Evolutionary conservation across 2,888 invertebrate species (phyloP).

Genomic region (Nephrotoma guestfalica): DNA sequence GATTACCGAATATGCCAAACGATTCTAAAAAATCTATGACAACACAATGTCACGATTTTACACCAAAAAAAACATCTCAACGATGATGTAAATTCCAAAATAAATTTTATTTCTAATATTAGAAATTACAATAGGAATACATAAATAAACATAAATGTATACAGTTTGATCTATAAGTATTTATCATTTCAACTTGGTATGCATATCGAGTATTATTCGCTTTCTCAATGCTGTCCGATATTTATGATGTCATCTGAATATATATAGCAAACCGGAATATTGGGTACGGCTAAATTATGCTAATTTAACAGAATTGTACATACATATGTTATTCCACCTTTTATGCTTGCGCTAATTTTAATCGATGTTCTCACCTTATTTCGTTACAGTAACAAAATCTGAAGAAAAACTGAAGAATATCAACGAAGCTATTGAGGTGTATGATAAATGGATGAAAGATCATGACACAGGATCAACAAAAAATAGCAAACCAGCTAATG

Average conservation of each 20-base stretch:
- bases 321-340: not conserved
- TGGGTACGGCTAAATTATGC: not conserved
- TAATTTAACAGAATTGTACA: not conserved
- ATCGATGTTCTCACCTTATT: not conserved
- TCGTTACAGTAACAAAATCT: slow-evolving; percentile 46
- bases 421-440: slow-evolving; percentile 50
- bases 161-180: not conserved
- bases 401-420: slow-evolving; percentile 54
- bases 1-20: not conserved
- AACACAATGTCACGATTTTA: not conserved
- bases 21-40: not conserved
- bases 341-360: not conserved
- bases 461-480: slow-evolving; percentile 30
- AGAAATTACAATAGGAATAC: not conserved
- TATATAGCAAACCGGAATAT: not conserved
- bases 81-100: not conserved
- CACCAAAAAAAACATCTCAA: not conserved
- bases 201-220: not conserved
- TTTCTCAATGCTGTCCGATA: not conserved
- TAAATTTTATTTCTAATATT: not conserved
- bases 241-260: not conserved
- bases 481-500: slow-evolving; percentile 35
- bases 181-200: not conserved
- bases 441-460: slow-evolving; percentile 49
- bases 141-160: not conserved